Evolutionary conservation across 2,888 invertebrate species (phyloP), one percentile per base, ranked within the genome.

Genomic region (Monoplex corrugatus): DNA sequence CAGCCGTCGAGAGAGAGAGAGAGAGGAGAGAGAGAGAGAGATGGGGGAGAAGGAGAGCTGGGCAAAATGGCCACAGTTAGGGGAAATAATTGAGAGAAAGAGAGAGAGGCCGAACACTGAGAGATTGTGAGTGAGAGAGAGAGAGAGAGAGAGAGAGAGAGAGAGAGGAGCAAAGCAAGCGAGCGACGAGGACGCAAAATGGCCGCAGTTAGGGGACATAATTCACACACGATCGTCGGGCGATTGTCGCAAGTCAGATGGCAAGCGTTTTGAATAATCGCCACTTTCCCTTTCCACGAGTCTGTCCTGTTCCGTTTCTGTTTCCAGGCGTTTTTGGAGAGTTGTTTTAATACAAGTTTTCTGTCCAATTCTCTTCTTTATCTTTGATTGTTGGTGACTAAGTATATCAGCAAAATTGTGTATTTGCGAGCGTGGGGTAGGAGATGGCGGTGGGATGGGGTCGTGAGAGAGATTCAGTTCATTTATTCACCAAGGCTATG

Each of bases 21-120:
- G 63, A 82, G 43, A 80, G 45, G 72, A 87, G 38, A 86, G 57
- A 86, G 45, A 87, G 38, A 87, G 75, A 72, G 38, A 87, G 75
- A 87, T n/a, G 63, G 75, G 68, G n/a, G 63, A 63, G 63, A 63
- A n/a, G n/a, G 16, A 19, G 6, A n/a, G 63, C 28, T 0, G n/a
- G 72, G 19, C 32, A 72, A 72, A 57, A 86, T 40, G 68, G 40
- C 35, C 35, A 57, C 57, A 86, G 40, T 63, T 43, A 68, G 68
- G 68, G 72, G 68, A 68, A 86, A 68, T 40, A 68, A n/a, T n/a
- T n/a, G n/a, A n/a, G n/a, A n/a, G n/a, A n/a, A n/a, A n/a, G n/a
- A n/a, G n/a, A n/a, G n/a, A n/a, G n/a, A n/a, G n/a, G n/a, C n/a
- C n/a, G n/a, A n/a, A n/a, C n/a, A n/a, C n/a, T n/a, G n/a, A n/a